Conservation (phyloP, 2,113 vertebrate species). For the Ascaphus truei region DNA sequence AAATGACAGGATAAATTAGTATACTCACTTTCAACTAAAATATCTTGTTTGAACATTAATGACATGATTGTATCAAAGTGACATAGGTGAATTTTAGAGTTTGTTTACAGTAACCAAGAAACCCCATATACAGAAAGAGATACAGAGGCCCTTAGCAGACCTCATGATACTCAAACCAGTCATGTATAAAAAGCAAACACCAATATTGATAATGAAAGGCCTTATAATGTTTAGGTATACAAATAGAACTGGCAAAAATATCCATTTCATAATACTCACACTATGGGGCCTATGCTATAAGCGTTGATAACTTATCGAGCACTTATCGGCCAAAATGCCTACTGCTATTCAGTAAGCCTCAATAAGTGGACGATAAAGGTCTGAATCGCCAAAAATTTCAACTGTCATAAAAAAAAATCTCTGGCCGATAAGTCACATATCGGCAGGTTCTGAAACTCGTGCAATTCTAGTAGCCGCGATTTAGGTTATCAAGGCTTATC, state of each 20-base stretch:
- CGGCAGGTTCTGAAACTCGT: no score
- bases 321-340: no score
- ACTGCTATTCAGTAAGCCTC: no score
- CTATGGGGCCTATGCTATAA: not conserved
- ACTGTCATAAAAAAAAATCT: no score
- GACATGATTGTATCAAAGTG: constrained; percentile 1
- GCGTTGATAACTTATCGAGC: no score
- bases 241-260: not conserved
- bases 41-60: constrained; percentile 7
- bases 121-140: not conserved
- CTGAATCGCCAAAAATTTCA: no score
- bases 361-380: no score
- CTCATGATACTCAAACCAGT: not conserved
- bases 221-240: not conserved
- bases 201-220: constrained; percentile 5
- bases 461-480: no score
- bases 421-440: no score
- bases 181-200: constrained; percentile 25
- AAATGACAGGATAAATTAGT: not conserved
- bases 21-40: not conserved
- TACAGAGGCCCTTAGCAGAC: constrained; percentile 1
- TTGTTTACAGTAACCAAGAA: constrained; percentile 33
- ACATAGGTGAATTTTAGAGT: not conserved
- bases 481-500: no score
- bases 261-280: not conserved